These are phyloP conservation scores for Drosophila seclusa DNA, from an alignment of 2,888 invertebrate species.

Conservation along the genomic window DNA sequence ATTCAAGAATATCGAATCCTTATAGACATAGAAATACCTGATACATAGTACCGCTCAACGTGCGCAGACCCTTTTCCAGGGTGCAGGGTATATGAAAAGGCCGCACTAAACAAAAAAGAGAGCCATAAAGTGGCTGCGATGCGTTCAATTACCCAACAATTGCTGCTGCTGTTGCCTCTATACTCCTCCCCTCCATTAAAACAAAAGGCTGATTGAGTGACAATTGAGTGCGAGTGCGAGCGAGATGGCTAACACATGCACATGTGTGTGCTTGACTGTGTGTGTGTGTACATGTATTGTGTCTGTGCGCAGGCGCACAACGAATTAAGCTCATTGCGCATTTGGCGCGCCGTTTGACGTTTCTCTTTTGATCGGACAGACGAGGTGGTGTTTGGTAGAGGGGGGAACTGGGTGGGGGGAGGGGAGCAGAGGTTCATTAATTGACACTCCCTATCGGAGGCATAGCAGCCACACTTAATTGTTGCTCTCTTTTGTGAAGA, in stretches of 20 bases:
- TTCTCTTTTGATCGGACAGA: constrained; percentile 63
- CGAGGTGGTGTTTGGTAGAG: not conserved
- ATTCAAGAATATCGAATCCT: not conserved
- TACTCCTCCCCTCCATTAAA: constrained; percentile 36
- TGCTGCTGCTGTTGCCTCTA: constrained; percentile 7
- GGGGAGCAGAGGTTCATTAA: constrained; percentile 6
- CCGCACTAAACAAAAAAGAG: constrained; percentile 17
- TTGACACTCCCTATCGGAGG: constrained; percentile 12
- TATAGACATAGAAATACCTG: not conserved
- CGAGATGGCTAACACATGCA: constrained; percentile 29
- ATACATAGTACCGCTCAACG: not conserved
- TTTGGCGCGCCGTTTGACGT: constrained; percentile 81
- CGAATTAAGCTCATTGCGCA: constrained; percentile 81
- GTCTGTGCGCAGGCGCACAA: constrained; percentile 57
- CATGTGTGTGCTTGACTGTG: not conserved
- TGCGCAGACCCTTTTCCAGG: not conserved
- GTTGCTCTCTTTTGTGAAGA: constrained; percentile 21
- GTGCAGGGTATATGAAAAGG: constrained; percentile 28
- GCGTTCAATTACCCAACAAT: constrained; percentile 64
- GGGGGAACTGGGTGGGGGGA: not conserved
- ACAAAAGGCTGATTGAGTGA: constrained; percentile 70
- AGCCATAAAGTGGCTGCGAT: constrained; percentile 61
- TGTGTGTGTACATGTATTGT: constrained; percentile 4
- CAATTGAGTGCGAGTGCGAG: constrained; percentile 48
- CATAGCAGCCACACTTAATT: constrained; percentile 17